phyloP scores from a whole-genome alignment of 1,140 invertebrate genomes.

The Platorchestia sp. region DNA sequence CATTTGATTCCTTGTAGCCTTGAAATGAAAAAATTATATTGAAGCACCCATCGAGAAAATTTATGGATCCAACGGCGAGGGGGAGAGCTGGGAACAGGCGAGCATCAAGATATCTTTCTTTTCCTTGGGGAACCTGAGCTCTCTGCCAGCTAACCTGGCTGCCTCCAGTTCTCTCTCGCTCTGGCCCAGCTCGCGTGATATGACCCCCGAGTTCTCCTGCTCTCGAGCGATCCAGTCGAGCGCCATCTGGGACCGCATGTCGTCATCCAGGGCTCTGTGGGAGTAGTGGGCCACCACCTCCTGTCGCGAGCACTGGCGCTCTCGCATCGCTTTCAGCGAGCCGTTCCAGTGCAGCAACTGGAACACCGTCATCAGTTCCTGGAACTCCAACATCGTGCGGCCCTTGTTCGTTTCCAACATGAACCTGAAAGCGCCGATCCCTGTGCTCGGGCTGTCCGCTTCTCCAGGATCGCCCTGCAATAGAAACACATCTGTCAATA shows the following conservation, averaged over 20 bases:
- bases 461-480: slow-evolving; percentile 74
- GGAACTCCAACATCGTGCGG: slow-evolving; percentile 95
- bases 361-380: slow-evolving; percentile 97
- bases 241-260: slow-evolving; percentile 96
- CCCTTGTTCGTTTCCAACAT: slow-evolving; percentile 95
- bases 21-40: slow-evolving; percentile 1
- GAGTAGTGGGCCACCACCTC: slow-evolving; percentile 93
- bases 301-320: slow-evolving; percentile 90
- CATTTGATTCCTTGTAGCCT: slow-evolving; percentile 35
- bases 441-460: slow-evolving; percentile 79
- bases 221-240: slow-evolving; percentile 90
- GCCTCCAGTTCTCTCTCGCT: slow-evolving; percentile 90
- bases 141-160: slow-evolving; percentile 89
- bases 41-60: neutral
- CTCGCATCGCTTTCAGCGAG: slow-evolving; percentile 82
- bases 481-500: slow-evolving; percentile 10
- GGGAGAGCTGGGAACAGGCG: slow-evolving; percentile 81
- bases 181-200: slow-evolving; percentile 83
- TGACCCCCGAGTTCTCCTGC: slow-evolving; percentile 81
- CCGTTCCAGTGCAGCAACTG: slow-evolving; percentile 97
- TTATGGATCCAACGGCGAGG: slow-evolving; percentile 67
- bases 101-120: slow-evolving; percentile 94
- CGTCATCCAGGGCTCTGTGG: slow-evolving; percentile 87
- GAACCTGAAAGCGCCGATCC: slow-evolving; percentile 93
- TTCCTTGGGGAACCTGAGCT: slow-evolving; percentile 94